These are phyloP conservation scores for Myripristis murdjan DNA, from an alignment of 2,797 vertebrate species.

Conservation along the genomic window DNA sequence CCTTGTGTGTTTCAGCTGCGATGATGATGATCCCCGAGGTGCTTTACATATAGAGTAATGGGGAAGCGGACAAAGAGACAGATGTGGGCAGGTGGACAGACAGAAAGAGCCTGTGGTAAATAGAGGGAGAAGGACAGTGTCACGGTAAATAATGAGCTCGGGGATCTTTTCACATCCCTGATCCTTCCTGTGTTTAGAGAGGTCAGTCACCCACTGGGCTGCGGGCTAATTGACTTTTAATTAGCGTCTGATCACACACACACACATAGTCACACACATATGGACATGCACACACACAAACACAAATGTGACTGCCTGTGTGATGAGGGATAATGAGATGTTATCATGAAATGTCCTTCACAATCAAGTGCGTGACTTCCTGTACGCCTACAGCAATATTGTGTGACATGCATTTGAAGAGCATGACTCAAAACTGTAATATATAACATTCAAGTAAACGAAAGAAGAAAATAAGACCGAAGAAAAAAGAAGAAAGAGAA, in stretches of 20 bases:
- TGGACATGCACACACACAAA: conserved; percentile 48
- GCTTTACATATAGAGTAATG: conserved; percentile 35
- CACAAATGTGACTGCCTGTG: conserved; percentile 9
- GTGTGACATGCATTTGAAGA: not conserved
- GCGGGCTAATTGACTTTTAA: conserved; percentile 85
- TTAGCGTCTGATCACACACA: conserved; percentile 76
- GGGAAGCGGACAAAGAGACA: conserved; percentile 16
- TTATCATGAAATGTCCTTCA: conserved; percentile 59
- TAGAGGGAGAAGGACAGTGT: conserved; percentile 49
- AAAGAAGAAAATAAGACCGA: too few relatives aligned
- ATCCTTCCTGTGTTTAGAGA: conserved; percentile 71
- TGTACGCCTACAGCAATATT: not conserved
- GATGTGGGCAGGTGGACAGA: conserved; percentile 44
- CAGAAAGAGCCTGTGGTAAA: conserved; percentile 44
- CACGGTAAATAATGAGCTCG: conserved; percentile 73
- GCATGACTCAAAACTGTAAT: not conserved
- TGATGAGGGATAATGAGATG: conserved; percentile 9
- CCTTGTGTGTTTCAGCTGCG: conserved; percentile 2
- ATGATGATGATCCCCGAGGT: conserved; percentile 10
- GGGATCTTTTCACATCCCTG: conserved; percentile 63
- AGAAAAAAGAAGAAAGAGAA: too few relatives aligned
- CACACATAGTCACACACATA: conserved; percentile 47
- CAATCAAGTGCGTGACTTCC: conserved; percentile 7
- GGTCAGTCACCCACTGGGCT: conserved; percentile 71
- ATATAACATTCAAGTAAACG: not conserved